Percentiles rank a stretch among this genome's conserved stretches.
Conservation (phyloP, 1,140 invertebrate species). For the Drosophila novamexicana region DNA sequence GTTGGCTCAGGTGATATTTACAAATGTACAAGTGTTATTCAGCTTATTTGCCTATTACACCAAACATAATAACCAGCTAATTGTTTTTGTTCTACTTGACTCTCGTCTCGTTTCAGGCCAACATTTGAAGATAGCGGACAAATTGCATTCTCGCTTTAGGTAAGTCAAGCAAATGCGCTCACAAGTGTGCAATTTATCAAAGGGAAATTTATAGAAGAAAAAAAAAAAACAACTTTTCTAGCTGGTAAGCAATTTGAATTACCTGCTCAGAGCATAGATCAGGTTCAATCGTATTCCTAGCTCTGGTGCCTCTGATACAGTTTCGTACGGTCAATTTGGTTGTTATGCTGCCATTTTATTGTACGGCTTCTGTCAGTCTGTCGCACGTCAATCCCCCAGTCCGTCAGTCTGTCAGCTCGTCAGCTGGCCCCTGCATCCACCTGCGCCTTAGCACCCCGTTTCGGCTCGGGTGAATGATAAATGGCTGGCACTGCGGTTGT, state of each 20-base stretch:
- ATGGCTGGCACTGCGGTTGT: conserved; percentile 77
- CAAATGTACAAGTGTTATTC: too few relatives aligned
- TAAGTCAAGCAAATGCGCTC: conserved; percentile 16
- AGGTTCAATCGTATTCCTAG: conserved; percentile 34
- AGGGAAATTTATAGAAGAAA: not conserved
- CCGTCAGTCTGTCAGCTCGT: conserved; percentile 20
- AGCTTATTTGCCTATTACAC: not conserved
- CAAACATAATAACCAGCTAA: not conserved
- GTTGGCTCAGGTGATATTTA: too few relatives aligned
- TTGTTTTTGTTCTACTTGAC: not conserved
- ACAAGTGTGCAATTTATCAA: conserved; percentile 38
- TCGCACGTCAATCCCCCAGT: conserved; percentile 26
- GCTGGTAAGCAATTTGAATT: conserved; percentile 39
- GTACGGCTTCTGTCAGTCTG: conserved; percentile 15
- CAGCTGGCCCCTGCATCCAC: conserved; percentile 11
- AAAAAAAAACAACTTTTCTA: conserved; percentile 20
- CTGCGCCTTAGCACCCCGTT: conserved; percentile 16
- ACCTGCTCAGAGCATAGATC: conserved; percentile 27
- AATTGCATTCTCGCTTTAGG: conserved; percentile 45
- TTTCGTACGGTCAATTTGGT: conserved; percentile 48
- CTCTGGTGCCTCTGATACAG: conserved; percentile 1
- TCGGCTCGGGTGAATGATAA: conserved; percentile 69
- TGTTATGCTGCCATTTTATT: conserved; percentile 34
- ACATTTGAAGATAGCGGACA: conserved; percentile 34
- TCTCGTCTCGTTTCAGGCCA: conserved; percentile 16